Evolutionary conservation across 2,797 vertebrate species (phyloP).

Genomic region (Gadopsis bispinosus): DNA sequence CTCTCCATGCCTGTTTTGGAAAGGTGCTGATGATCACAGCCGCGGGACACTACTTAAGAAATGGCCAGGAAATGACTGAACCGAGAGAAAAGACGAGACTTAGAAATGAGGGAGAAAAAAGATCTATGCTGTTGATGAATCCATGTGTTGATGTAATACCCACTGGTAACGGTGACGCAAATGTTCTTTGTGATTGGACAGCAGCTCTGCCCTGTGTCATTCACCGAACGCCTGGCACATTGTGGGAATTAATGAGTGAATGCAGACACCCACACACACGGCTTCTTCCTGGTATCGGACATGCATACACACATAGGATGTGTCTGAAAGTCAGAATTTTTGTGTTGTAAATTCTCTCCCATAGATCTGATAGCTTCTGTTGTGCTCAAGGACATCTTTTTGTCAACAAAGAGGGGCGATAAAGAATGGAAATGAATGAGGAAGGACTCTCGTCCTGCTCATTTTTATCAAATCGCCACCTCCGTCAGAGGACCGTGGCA

Average conservation of each 20-base stretch:
- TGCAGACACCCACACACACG: conserved; percentile 18
- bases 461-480: not conserved
- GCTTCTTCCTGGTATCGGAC: conserved; percentile 7
- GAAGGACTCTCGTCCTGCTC: not conserved
- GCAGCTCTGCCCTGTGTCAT: conserved; percentile 2
- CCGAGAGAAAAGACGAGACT: not conserved
- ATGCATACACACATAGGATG: not conserved
- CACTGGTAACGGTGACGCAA: conserved; percentile 8
- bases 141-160: not conserved
- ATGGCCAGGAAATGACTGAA: not conserved
- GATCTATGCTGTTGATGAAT: not conserved
- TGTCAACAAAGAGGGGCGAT: not conserved
- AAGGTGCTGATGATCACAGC: not conserved
- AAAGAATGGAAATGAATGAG: not conserved
- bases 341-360: conserved; percentile 1
- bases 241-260: conserved; percentile 25
- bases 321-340: conserved; percentile 6
- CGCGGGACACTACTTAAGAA: not conserved
- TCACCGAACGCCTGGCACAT: not conserved
- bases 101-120: not conserved
- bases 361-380: not conserved
- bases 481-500: not conserved
- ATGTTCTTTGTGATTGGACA: conserved; percentile 18
- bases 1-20: not conserved
- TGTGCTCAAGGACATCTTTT: not conserved